These are phyloP conservation scores for Yponomeuta evonymella DNA, from an alignment of 2,888 invertebrate species.

Conservation along the genomic window DNA sequence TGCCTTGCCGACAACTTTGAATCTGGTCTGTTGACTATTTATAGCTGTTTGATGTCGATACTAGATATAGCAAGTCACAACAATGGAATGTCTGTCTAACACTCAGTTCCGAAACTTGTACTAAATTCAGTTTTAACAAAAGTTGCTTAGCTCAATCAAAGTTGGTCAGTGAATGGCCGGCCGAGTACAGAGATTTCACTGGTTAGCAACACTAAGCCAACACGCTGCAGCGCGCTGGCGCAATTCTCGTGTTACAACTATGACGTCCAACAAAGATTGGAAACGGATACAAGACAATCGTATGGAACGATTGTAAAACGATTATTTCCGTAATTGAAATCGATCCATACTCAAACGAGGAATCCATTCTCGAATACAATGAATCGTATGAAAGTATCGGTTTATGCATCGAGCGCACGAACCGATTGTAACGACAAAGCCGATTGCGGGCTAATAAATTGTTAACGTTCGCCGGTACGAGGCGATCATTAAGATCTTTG, in stretches of 20 bases:
- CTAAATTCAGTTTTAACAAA: background rate
- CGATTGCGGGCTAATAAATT: constrained; percentile 66
- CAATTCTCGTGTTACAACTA: background rate
- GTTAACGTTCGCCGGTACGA: constrained; percentile 55
- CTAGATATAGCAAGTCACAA: background rate
- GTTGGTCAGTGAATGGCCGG: background rate
- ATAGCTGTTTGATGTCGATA: constrained; percentile 12
- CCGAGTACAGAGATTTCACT: background rate
- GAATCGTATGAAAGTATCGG: constrained; percentile 33
- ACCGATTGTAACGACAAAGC: constrained; percentile 60
- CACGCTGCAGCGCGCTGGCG: background rate
- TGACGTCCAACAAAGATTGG: background rate
- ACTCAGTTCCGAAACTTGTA: background rate
- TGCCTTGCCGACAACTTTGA: background rate
- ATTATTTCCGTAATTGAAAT: constrained; percentile 7
- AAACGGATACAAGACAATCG: too few relatives aligned
- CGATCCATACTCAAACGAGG: constrained; percentile 24
- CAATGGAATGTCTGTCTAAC: background rate
- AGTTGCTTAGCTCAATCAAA: background rate
- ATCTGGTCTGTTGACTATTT: background rate
- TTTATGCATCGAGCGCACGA: constrained; percentile 49
- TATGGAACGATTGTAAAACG: background rate
- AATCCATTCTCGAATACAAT: constrained; percentile 37
- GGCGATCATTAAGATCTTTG: constrained; percentile 65
- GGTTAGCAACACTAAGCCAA: background rate